Base-by-base conservation (phyloP, 30 jellyfish, hydroid and myxozoan species). In the Haliclystus octoradiatus region DNA sequence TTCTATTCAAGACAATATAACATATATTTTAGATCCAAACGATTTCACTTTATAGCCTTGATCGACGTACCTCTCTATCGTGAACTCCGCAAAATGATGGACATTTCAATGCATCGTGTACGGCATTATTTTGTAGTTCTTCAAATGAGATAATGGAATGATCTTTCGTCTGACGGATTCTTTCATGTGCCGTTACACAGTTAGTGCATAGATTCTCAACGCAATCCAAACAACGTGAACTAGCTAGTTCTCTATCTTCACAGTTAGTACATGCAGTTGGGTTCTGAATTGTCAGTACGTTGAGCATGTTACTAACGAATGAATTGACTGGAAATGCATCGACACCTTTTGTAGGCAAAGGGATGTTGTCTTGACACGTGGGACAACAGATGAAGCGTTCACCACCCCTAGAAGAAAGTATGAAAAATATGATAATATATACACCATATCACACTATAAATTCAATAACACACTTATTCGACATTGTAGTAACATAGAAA, bases 71-170 rank as follows among this genome's bases (percentile, higher is more conserved):
- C 87, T 89, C 98, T 67, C 95, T 63, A 25, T 89, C 98, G 52
- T 89, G 98, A 15, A 78, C 87, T 26, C 71, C 69, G 53, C 98
- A 89, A 68, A 89, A 89, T 31, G 98, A 89, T 2, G 94, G 98
- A 65, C 98, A 89, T 40, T 77, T 89, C 74, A 89, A 30, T 9
- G 98, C 93, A 60, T 89, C 98, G 47, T 80, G 82, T 4, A 89
- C 89, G 14, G 95, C 94, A 78, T 89, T 89, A 50, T 89, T 89
- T 79, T 89, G 99, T 31, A 92, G 83, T 77, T 92, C 99, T 67
- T 92, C 99, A 67, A 92, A 82, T 26, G 95, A 73, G 46, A 92
- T 77, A 9, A 92, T 83, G 22, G 69, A 66, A 70, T 92, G 99
- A 34, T 78, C 93, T 57, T 89, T 89, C 50, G 98, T 89, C 65